Evolutionary conservation across 1,140 invertebrate species (phyloP).

Genomic region (Bombus terrestris): DNA sequence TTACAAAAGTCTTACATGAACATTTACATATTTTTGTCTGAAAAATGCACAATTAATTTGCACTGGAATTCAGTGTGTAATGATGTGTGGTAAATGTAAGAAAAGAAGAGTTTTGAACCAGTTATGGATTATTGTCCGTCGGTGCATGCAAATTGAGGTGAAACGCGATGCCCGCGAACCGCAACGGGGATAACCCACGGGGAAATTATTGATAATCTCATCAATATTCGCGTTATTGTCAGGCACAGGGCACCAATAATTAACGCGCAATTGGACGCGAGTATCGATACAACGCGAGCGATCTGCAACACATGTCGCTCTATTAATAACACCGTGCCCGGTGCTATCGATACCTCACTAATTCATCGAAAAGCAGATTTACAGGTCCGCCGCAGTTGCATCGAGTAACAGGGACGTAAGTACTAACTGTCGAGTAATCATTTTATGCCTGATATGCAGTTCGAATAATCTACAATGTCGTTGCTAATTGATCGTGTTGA

Average conservation of each 20-base stretch:
- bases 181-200: constrained; percentile 52
- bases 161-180: constrained; percentile 41
- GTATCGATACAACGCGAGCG: constrained; percentile 72
- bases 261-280: constrained; percentile 75
- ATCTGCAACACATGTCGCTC: constrained; percentile 69
- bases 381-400: constrained; percentile 15
- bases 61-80: neutral
- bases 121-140: constrained; percentile 17
- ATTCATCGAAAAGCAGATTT: constrained; percentile 65
- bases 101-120: neutral
- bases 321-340: constrained; percentile 70
- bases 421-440: neutral
- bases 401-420: neutral
- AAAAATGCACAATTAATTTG: neutral
- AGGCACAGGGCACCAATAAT: constrained; percentile 72
- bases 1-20: neutral
- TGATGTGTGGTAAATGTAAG: neutral
- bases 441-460: neutral
- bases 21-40: neutral
- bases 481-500: neutral
- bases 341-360: constrained; percentile 70
- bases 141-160: constrained; percentile 8
- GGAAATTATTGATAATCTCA: constrained; percentile 80
- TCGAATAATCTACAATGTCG: neutral
- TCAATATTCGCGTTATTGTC: constrained; percentile 79